Base-by-base conservation (phyloP, 1,140 invertebrate species). In the Drosophila erecta region DNA sequence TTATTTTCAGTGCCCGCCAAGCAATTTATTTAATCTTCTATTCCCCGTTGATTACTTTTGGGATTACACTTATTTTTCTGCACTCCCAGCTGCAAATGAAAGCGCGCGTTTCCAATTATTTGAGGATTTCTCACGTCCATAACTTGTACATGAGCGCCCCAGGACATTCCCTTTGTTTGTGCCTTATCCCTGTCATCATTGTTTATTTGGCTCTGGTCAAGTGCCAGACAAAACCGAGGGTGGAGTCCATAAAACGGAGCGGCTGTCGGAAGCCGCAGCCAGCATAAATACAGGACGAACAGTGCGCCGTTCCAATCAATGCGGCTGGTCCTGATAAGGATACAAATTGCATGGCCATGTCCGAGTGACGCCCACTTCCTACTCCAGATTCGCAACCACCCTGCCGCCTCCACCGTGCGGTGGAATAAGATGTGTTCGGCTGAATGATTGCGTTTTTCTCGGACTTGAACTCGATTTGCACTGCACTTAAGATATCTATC, bases 401-500 rank as follows among this genome's bases (percentile, higher is more conserved):
- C 7, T 11, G 15, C 41, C 11, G 15, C 41, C 41, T 15, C 2
- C 6, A 2, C 22, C 49, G 53, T 41, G 44, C 30, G 30, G 30
- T 8, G 66, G 60, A 30, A 20, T 30, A 57, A 38, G 59, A 58
- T 62, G 57, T 56, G 47, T 51, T 17, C 38, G n/a, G 50, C 58
- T 49, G 38, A 50, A 55, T 71, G 59, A 24, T 49, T 57, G 76
- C 59, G 54, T 80, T 72, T 75, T 44, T 47, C 46, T 47, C 14
- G 46, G 46, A 27, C 35, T 43, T 30, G 50, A 24, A 54, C 50
- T 62, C 79, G 78, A 84, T 83, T 84, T 79, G 76, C 79, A 69
- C 75, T 76, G 79, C 79, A 79, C 83, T 86, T 81, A 81, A 76
- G 65, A 67, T 78, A 62, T 46, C 73, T 81, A 80, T 79, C 44